Conservation (phyloP, 1,140 invertebrate genomes). For the Drosophila ohnishii region DNA sequence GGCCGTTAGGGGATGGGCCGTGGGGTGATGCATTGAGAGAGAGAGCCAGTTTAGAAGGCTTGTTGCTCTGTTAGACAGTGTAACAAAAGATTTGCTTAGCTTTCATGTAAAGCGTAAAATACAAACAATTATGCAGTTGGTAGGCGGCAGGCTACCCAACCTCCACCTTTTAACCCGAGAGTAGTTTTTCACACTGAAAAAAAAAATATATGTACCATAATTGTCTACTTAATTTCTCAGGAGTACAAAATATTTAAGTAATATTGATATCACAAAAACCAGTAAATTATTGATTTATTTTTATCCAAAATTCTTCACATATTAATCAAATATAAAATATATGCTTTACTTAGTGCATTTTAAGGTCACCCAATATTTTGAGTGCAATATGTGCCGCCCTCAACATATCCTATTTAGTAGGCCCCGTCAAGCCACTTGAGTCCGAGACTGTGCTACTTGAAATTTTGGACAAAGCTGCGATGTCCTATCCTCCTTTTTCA, state of each 20-base stretch:
- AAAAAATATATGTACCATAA: background rate
- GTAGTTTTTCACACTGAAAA: background rate
- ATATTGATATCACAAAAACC: background rate
- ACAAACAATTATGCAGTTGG: slow-evolving; percentile 78
- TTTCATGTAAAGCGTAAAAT: slow-evolving; percentile 82
- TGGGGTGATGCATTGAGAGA: background rate
- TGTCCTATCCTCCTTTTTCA: slow-evolving; percentile 10
- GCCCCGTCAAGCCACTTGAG: slow-evolving; percentile 72
- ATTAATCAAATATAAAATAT: background rate
- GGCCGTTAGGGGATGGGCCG: background rate
- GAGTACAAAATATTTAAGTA: no score
- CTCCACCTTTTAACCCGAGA: background rate
- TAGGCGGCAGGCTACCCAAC: slow-evolving; percentile 6
- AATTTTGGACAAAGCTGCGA: slow-evolving; percentile 63
- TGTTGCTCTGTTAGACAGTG: slow-evolving; percentile 69
- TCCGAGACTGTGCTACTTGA: slow-evolving; percentile 74
- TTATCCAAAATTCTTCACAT: background rate
- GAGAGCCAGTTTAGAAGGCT: slow-evolving; percentile 7
- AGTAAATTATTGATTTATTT: background rate
- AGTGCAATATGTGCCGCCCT: slow-evolving; percentile 9
- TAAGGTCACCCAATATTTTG: background rate
- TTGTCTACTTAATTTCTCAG: no score
- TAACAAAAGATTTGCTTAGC: slow-evolving; percentile 81
- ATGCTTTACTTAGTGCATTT: background rate
- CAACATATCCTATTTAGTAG: slow-evolving; percentile 61